phyloP scores from a whole-genome alignment of 2,888 invertebrate genomes.

The Junonia oenone region DNA sequence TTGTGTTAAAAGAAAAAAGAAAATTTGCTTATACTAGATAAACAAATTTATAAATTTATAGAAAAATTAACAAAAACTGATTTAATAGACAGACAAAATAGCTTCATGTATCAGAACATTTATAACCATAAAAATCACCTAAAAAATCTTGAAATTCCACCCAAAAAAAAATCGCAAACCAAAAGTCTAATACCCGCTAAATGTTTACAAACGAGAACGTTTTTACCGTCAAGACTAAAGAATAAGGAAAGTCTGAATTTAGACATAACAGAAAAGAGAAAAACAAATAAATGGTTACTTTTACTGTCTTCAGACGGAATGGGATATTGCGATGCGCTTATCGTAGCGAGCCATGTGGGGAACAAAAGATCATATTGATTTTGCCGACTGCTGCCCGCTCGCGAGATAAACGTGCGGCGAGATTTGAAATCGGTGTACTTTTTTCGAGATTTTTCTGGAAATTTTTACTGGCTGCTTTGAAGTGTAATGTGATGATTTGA shows the following conservation, averaged over 20 bases:
- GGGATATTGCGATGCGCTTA: conserved; percentile 52
- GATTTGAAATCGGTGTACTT: neutral
- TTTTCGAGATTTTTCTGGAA: conserved; percentile 6
- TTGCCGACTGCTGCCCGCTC: conserved; percentile 50
- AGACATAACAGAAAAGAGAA: conserved; percentile 45
- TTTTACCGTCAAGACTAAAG: conserved; percentile 5
- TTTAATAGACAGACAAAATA: no score
- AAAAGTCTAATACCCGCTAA: neutral
- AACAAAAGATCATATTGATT: conserved; percentile 69
- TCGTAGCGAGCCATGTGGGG: conserved; percentile 58
- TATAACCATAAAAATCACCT: no score
- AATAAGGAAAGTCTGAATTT: conserved; percentile 38
- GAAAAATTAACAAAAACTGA: no score
- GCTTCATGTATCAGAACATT: no score
- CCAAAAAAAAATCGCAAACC: no score
- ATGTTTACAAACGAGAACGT: conserved; percentile 1
- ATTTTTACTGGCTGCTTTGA: neutral
- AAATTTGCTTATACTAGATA: no score
- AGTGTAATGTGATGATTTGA: neutral
- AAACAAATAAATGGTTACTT: conserved; percentile 53
- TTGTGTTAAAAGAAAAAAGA: no score
- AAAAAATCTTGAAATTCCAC: no score
- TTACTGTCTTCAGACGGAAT: conserved; percentile 53
- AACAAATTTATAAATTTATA: no score
- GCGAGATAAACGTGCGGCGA: conserved; percentile 37